phyloP scores from a whole-genome alignment of 2,113 vertebrate species.

The Triplophysa rosa region DNA sequence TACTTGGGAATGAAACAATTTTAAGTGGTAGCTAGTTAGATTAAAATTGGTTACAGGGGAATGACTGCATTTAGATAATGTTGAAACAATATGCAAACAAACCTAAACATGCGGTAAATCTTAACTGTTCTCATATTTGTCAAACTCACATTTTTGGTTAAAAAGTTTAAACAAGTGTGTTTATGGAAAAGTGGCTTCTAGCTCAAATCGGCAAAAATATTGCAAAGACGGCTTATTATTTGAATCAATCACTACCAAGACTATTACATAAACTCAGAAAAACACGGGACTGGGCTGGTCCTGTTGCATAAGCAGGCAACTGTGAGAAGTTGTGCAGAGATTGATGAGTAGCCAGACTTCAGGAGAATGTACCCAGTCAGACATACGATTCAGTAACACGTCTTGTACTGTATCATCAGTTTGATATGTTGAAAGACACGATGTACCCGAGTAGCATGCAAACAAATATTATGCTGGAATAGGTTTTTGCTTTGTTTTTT shows the following conservation, averaged over 20 bases:
- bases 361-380: slow-evolving; percentile 42
- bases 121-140: background rate
- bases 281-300: background rate
- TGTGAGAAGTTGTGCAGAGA: slow-evolving; percentile 18
- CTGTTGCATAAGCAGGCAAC: slow-evolving; percentile 22
- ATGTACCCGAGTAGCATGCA: background rate
- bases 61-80: background rate
- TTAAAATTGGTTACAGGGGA: background rate
- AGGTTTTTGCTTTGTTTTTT: background rate
- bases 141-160: background rate
- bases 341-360: slow-evolving; percentile 13
- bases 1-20: background rate
- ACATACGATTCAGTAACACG: slow-evolving; percentile 22
- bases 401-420: slow-evolving; percentile 3
- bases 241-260: slow-evolving; percentile 11
- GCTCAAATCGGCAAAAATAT: background rate
- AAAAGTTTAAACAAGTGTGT: background rate
- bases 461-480: background rate
- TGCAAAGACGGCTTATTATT: background rate
- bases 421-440: background rate
- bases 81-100: background rate
- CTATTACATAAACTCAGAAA: slow-evolving; percentile 11
- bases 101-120: background rate
- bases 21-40: background rate
- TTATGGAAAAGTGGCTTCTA: background rate